These are phyloP conservation scores for Cephus pygmeus DNA, from an alignment of 2,888 invertebrate genomes.

Conservation along the genomic window DNA sequence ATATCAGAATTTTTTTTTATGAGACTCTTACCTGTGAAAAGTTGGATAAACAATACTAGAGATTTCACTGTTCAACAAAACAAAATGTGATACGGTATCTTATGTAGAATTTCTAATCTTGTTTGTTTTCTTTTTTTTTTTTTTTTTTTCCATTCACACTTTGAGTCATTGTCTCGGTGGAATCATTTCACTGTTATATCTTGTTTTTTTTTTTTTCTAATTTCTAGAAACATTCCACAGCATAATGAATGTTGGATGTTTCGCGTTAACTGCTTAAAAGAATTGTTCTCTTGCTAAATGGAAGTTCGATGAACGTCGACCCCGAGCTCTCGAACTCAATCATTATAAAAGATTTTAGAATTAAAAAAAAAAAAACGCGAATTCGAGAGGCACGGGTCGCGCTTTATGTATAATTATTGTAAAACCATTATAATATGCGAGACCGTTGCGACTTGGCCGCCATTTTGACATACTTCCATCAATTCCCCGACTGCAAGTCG, in stretches of 20 bases:
- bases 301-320: not conserved
- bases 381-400: not conserved
- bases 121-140: not conserved
- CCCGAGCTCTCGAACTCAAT: not conserved
- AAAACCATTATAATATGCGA: not conserved
- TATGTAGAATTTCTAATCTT: not conserved
- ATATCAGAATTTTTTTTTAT: not conserved
- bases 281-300: not conserved
- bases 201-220: constrained; percentile 11
- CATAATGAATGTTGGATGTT: constrained; percentile 15
- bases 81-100: not conserved
- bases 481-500: constrained; percentile 51
- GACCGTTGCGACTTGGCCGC: constrained; percentile 55
- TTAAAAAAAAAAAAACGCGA: not conserved
- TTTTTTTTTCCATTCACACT: too few species aligned
- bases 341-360: not conserved
- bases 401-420: not conserved
- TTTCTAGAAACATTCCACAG: constrained; percentile 15
- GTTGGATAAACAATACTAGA: not conserved
- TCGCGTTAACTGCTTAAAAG: constrained; percentile 13
- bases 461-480: constrained; percentile 66
- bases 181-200: constrained; percentile 4
- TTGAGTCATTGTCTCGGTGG: too few species aligned
- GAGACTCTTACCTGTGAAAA: not conserved
- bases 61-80: not conserved